Conservation (phyloP, 2,113 vertebrate genomes). For the Macheiramphus alcinus region DNA sequence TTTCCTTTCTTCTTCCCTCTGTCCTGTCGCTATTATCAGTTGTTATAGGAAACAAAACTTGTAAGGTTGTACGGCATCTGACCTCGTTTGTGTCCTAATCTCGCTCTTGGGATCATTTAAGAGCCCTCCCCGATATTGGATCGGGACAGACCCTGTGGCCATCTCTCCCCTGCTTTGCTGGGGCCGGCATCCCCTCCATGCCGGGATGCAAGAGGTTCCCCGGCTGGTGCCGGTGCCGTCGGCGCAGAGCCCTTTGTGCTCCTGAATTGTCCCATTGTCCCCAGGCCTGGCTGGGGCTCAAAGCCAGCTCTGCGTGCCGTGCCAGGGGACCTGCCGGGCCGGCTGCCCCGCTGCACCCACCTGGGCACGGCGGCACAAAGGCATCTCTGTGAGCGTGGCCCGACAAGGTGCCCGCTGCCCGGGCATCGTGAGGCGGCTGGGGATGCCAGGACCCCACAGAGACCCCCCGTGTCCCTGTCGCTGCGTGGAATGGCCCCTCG, state of each 20-base stretch:
- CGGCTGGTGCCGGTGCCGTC: not conserved
- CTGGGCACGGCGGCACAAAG: not conserved
- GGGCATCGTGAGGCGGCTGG: fast-evolving
- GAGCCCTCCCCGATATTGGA: no score
- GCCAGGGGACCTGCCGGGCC: not conserved
- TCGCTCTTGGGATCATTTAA: no score
- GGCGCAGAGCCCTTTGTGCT: not conserved
- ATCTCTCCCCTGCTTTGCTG: not conserved
- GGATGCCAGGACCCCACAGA: no score
- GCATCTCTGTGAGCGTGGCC: not conserved
- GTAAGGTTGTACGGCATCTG: no score
- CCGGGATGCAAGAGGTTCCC: not conserved
- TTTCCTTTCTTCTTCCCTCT: no score
- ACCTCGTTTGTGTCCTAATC: no score
- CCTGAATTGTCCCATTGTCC: not conserved
- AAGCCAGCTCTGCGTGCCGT: not conserved
- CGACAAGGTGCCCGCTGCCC: not conserved
- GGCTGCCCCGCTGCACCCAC: not conserved
- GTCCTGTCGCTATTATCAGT: no score
- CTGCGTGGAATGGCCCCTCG: not conserved
- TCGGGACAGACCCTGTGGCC: no score
- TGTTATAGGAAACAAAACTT: no score
- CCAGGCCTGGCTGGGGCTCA: not conserved
- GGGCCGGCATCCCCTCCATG: not conserved
- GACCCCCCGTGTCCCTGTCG: not conserved